A percentile compares a stretch with the other conserved stretches of the same genome.
phyloP scores from a whole-genome alignment of 2,797 vertebrate species.

The Channa striata region DNA sequence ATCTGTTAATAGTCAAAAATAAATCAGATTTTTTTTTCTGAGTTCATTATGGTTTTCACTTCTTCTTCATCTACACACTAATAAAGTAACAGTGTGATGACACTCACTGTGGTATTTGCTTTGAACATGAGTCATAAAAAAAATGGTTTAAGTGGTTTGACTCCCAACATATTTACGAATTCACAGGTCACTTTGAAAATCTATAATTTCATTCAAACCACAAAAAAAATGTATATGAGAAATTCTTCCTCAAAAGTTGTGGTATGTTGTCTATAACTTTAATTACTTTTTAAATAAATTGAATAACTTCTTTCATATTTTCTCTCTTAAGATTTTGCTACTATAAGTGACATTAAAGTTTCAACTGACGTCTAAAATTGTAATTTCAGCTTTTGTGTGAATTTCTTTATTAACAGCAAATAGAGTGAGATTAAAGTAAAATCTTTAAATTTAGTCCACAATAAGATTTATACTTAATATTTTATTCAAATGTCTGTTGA shows the following conservation, averaged over 20 bases:
- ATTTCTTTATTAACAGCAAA: neutral
- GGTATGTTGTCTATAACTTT: neutral
- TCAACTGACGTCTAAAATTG: neutral
- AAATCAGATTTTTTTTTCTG: constrained; percentile 13
- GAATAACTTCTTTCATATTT: neutral
- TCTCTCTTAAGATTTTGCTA: neutral
- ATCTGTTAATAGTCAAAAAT: constrained; percentile 25
- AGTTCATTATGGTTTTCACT: constrained; percentile 30
- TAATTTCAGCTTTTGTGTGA: neutral
- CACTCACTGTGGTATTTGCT: constrained; percentile 47
- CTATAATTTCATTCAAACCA: constrained; percentile 4
- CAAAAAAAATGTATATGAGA: constrained; percentile 5
- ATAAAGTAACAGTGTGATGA: constrained; percentile 30
- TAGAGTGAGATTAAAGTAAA: neutral
- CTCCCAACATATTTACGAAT: constrained; percentile 32
- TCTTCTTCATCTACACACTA: constrained; percentile 16
- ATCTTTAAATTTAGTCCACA: neutral
- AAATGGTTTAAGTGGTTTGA: constrained; percentile 51
- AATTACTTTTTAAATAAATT: neutral
- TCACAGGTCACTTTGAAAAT: constrained; percentile 27
- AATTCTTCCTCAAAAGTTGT: neutral
- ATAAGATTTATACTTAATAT: constrained; percentile 1
- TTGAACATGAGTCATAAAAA: constrained; percentile 50
- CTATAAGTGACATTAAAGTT: neutral
- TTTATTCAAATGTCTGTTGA: neutral